Conservation (phyloP, 2,797 vertebrate genomes). For the Premnoplex brunnescens region DNA sequence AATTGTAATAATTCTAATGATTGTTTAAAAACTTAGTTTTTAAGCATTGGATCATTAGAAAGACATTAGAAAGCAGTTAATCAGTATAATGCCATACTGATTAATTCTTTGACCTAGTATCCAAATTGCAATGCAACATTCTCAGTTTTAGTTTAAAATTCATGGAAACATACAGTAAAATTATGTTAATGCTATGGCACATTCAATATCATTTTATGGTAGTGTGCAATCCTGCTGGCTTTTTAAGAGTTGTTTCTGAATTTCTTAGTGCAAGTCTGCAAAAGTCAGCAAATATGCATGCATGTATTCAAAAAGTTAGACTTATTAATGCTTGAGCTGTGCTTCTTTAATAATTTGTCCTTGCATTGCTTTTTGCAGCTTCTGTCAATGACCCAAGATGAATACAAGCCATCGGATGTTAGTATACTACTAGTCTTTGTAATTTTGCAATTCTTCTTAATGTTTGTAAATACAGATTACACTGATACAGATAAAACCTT, state of each 20-base stretch:
- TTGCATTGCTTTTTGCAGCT: conserved; percentile 88
- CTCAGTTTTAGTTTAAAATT: conserved; percentile 2
- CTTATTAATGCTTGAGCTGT: conserved; percentile 55
- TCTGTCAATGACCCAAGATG: conserved; percentile 91
- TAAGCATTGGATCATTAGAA: conserved; percentile 49
- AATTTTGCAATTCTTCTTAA: background rate
- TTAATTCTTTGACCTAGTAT: conserved; percentile 16
- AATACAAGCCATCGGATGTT: conserved; percentile 96
- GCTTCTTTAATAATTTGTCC: conserved; percentile 83
- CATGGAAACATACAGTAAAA: background rate
- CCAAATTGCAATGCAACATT: background rate
- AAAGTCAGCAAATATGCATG: background rate
- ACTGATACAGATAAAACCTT: background rate
- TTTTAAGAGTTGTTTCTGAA: conserved; percentile 36
- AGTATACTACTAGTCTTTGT: conserved; percentile 78
- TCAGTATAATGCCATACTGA: conserved; percentile 53
- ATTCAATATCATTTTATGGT: background rate
- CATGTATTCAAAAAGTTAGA: background rate
- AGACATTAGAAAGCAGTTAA: conserved; percentile 65
- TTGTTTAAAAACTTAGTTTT: conserved; percentile 46
- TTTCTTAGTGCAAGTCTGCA: background rate
- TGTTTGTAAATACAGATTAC: conserved; percentile 9
- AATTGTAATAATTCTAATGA: conserved; percentile 37
- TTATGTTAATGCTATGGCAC: background rate
- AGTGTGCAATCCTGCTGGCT: background rate